Evolutionary conservation across 2,797 vertebrate species (phyloP).

Genomic region (Merluccius polli): DNA sequence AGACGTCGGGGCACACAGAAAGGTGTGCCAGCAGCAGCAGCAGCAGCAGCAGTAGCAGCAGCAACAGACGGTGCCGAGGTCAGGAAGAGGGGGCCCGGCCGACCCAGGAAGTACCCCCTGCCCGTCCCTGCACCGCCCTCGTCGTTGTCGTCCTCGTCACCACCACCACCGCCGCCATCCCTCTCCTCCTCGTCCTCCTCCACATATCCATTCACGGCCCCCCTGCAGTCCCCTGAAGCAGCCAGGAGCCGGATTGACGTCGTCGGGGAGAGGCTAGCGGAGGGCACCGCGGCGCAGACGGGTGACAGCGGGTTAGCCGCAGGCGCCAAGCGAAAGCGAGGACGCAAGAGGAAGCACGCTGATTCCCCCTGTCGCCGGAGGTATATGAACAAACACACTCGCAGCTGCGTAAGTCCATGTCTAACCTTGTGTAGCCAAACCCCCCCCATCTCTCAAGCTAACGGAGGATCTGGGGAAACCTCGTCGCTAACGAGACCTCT

Average conservation of each 20-base stretch:
- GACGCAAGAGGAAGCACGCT: conserved; percentile 79
- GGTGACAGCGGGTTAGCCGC: conserved; percentile 82
- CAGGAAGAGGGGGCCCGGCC: conserved; percentile 86
- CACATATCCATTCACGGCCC: conserved; percentile 37
- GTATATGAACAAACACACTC: conserved; percentile 48
- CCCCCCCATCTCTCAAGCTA: neutral
- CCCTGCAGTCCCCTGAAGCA: conserved; percentile 45
- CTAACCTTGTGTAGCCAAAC: neutral
- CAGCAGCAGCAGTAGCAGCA: conserved; percentile 37
- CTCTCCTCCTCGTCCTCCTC: conserved; percentile 57
- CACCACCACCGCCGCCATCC: neutral
- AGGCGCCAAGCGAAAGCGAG: conserved; percentile 79
- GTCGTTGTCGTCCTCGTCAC: neutral
- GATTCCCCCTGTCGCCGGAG: conserved; percentile 62
- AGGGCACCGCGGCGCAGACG: conserved; percentile 44
- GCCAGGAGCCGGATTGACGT: conserved; percentile 43
- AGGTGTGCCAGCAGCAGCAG: conserved; percentile 60
- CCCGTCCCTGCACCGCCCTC: conserved; percentile 48
- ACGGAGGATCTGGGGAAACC: neutral
- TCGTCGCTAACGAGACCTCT: neutral
- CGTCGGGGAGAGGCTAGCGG: conserved; percentile 39
- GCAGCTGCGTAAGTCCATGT: neutral
- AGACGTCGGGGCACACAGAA: conserved; percentile 57
- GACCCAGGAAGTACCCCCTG: conserved; percentile 82
- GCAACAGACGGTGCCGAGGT: conserved; percentile 72